Evolutionary conservation across 2,113 vertebrate genomes (phyloP).

Genomic region (Chrysemys picta): DNA sequence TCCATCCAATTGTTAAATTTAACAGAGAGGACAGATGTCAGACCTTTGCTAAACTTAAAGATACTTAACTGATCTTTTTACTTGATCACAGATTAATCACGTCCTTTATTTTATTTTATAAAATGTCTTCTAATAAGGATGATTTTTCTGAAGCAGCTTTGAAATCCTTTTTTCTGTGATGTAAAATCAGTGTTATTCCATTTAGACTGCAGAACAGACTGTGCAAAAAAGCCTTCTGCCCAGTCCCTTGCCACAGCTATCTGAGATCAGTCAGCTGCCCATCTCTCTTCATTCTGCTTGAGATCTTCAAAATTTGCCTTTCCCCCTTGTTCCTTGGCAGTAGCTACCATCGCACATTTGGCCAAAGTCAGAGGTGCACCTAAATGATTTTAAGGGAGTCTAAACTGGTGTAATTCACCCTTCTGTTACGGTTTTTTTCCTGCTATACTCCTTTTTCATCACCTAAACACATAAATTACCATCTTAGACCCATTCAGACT

Average conservation of each 20-base stretch:
- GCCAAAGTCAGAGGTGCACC: background rate
- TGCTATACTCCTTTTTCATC: background rate
- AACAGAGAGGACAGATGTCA: constrained; percentile 8
- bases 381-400: background rate
- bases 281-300: fast-evolving
- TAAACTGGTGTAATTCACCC: constrained; percentile 26
- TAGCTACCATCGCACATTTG: background rate
- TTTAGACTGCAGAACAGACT: too few relatives aligned
- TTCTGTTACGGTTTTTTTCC: background rate
- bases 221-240: background rate
- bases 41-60: background rate
- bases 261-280: background rate
- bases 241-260: background rate
- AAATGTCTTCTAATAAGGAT: constrained; percentile 16
- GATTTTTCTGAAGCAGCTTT: background rate
- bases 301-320: background rate
- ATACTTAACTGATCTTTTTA: too few relatives aligned
- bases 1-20: constrained; percentile 16
- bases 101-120: constrained; percentile 8
- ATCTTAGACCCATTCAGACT: background rate
- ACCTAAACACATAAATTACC: background rate
- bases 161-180: background rate
- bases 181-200: background rate
- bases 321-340: background rate
- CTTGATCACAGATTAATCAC: constrained; percentile 37